phyloP scores from a whole-genome alignment of 1,140 invertebrate genomes.

The Lycorma delicatula region DNA sequence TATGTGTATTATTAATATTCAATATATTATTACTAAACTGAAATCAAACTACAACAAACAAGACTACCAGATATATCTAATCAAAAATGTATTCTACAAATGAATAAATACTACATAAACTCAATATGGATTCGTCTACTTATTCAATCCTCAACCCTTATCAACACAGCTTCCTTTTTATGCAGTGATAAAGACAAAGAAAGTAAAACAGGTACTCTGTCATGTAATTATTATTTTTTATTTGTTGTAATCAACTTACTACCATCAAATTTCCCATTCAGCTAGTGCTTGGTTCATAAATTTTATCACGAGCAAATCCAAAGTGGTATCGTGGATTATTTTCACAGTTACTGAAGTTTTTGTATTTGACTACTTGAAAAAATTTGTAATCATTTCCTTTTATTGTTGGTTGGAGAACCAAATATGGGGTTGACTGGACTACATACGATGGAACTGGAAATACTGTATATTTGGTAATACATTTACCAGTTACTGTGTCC shows the following conservation, averaged over 20 bases:
- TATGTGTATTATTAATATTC: no score
- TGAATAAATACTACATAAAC: no score
- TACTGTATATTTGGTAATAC: constrained; percentile 56
- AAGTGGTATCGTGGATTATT: constrained; percentile 49
- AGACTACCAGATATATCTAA: no score
- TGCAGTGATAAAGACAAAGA: no score
- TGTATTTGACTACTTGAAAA: constrained; percentile 54
- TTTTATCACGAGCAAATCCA: constrained; percentile 43
- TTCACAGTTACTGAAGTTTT: constrained; percentile 53
- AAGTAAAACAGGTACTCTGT: no score
- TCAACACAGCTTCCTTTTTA: no score
- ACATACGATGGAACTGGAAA: constrained; percentile 44
- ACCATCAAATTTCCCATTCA: constrained; percentile 46
- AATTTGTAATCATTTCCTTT: constrained; percentile 40
- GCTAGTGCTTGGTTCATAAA: constrained; percentile 46
- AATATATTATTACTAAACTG: no score
- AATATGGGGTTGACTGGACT: constrained; percentile 38
- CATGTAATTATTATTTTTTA: not conserved
- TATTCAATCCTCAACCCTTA: no score
- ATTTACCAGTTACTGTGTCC: constrained; percentile 55
- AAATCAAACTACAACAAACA: no score
- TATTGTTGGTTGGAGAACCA: constrained; percentile 40
- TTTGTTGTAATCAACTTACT: no score
- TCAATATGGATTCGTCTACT: no score
- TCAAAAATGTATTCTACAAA: no score